These are phyloP conservation scores for Epinotia brunnichana DNA, from an alignment of 2,888 invertebrate species.

Conservation along the genomic window DNA sequence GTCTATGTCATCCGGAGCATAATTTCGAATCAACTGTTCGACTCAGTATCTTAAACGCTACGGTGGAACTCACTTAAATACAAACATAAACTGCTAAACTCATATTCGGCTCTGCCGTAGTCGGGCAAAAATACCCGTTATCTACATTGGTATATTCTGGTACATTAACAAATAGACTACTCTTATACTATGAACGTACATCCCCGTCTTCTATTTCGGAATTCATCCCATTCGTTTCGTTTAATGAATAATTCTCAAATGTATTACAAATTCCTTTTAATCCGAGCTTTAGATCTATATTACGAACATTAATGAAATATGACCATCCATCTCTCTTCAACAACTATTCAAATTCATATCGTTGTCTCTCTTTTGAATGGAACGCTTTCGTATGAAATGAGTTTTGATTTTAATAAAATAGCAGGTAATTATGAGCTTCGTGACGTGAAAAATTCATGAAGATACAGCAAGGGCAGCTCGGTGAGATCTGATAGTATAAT, in stretches of 20 bases:
- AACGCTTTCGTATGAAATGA: not conserved
- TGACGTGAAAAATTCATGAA: slow-evolving; percentile 11
- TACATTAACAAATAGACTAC: too few relatives aligned
- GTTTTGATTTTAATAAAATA: slow-evolving; percentile 32
- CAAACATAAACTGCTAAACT: too few relatives aligned
- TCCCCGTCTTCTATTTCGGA: not conserved
- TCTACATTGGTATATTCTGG: too few relatives aligned
- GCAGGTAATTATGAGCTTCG: slow-evolving; percentile 18
- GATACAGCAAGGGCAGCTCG: not conserved
- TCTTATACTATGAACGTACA: too few relatives aligned
- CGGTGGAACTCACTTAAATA: too few relatives aligned
- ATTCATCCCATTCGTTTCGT: not conserved
- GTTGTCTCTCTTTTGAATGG: slow-evolving; percentile 11
- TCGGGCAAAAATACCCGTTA: too few relatives aligned
- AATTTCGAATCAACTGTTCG: too few relatives aligned
- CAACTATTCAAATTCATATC: not conserved
- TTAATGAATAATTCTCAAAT: slow-evolving; percentile 37
- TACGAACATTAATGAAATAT: slow-evolving; percentile 32
- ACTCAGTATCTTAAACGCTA: too few relatives aligned
- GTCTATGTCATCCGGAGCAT: too few relatives aligned
- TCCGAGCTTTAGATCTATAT: slow-evolving; percentile 28
- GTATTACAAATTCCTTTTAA: slow-evolving; percentile 28
- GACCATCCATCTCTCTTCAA: not conserved
- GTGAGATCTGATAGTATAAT: not conserved
- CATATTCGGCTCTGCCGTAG: too few relatives aligned